Percentiles rank a stretch among this genome's conserved stretches.
Evolutionary conservation across 2,888 invertebrate genomes (phyloP).

Genomic region (Myathropa florea): DNA sequence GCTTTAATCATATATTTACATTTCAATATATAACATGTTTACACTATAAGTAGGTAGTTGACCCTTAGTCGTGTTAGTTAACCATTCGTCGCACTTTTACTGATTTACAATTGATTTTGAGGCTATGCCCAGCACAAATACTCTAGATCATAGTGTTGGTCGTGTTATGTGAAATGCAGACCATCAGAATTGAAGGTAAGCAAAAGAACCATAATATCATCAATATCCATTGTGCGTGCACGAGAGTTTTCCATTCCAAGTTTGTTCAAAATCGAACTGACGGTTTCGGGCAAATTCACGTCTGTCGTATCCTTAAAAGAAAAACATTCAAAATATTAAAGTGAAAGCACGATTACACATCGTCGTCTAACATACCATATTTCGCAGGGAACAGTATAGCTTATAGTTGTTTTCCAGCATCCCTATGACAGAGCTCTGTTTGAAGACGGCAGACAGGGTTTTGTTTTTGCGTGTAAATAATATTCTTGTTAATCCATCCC

Average conservation of each 20-base stretch:
- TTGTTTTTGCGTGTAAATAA: conserved; percentile 98
- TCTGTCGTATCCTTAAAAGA: conserved; percentile 87
- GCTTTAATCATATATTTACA: not conserved
- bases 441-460: conserved; percentile 94
- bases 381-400: conserved; percentile 92
- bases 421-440: conserved; percentile 90
- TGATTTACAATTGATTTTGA: not conserved
- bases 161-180: conserved; percentile 88
- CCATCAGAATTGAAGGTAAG: conserved; percentile 95
- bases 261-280: conserved; percentile 87
- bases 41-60: not conserved
- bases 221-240: conserved; percentile 96
- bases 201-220: conserved; percentile 94
- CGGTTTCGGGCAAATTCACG: conserved; percentile 91
- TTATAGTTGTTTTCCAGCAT: conserved; percentile 95
- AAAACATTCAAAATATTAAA: conserved; percentile 53
- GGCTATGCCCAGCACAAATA: not conserved
- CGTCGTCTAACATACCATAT: conserved; percentile 83
- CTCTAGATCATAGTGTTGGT: not conserved
- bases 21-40: not conserved
- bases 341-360: not conserved
- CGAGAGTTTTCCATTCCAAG: conserved; percentile 88
- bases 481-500: conserved; percentile 98
- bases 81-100: too few species aligned
- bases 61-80: not conserved